Conservation (phyloP, 1,140 invertebrate genomes). For the Plectus sambesii region DNA sequence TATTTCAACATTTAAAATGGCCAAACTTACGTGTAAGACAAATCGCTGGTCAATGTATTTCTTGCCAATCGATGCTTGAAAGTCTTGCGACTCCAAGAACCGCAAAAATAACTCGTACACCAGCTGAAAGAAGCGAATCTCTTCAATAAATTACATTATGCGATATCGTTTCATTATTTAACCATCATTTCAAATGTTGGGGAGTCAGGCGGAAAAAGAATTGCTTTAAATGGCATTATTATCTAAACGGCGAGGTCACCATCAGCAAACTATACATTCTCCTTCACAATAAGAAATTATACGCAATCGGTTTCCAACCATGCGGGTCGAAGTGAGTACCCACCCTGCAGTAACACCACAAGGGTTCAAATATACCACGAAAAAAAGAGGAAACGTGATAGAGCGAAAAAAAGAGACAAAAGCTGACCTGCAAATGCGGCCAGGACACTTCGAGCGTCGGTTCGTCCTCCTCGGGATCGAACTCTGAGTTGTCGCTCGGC, state of each 20-base stretch:
- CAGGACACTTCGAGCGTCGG: constrained; percentile 44
- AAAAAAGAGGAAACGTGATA: background rate
- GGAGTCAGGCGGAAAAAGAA: no score
- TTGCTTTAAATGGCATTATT: no score
- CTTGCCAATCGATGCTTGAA: constrained; percentile 40
- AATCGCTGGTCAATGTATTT: constrained; percentile 45
- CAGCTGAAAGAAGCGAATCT: constrained; percentile 24
- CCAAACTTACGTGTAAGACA: constrained; percentile 32
- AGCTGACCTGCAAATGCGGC: constrained; percentile 41
- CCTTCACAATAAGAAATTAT: background rate
- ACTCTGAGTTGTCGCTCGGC: constrained; percentile 42
- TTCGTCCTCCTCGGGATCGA: constrained; percentile 45
- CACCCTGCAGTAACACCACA: no score
- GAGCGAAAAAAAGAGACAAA: constrained; percentile 1
- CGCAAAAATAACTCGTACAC: constrained; percentile 44
- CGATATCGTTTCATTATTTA: no score
- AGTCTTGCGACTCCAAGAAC: constrained; percentile 42
- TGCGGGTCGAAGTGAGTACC: no score
- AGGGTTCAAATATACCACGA: no score
- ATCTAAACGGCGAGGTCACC: no score
- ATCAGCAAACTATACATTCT: no score
- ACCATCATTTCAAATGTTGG: no score
- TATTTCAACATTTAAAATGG: background rate
- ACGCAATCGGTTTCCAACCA: no score
- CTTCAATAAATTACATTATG: background rate